Base-by-base conservation (phyloP, 2,888 invertebrate genomes). In the Clistopyga incitator region DNA sequence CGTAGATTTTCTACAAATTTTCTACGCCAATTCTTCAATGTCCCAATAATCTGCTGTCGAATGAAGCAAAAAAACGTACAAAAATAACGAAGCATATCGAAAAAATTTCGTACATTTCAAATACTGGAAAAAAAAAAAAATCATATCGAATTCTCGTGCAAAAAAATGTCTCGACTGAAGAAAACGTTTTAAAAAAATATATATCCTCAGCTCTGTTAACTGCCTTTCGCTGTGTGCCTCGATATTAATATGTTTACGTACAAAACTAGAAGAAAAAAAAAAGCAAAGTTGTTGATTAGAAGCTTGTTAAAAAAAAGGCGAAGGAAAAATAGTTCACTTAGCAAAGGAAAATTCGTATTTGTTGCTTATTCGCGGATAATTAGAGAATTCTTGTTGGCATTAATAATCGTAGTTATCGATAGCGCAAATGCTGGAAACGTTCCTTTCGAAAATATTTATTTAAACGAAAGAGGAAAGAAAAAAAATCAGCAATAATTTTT, bases 151-250 rank as follows among this genome's bases (percentile, higher is more conserved):
- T 67, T 59, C 47, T 80, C 18, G 25, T 25, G 47, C 42, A 54
- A 61, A 29, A 45, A 34, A 45, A 34, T 34, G 18, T 61, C 38
- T 68, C 67, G 34, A 42, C 54, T 56, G 42, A 50, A 3, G 13
- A 42, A 18, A 34, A 52, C 29, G 20, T 59, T 52, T 76, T 64
- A 42, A n/a, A n/a, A n/a, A n/a, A n/a, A 3, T 64, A 10, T 29
- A 38, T 10, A 25, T 59, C 15, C 18, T 64, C 64, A 13, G 38
- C 52, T n/a, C 78, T 86, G 65, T 86, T 79, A 85, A 88, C 86
- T 87, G 89, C 88, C 88, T 89, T 88, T 87, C 74, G 87, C 87
- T 87, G 85, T 87, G 89, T 88, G 89, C 90, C 89, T 89, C 86
- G 65, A 85, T 86, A 84, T 85, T 83, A 82, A 80, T 84, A 75